Conservation (phyloP, 2,797 vertebrate genomes). For the Lithobates sylvaticus region DNA sequence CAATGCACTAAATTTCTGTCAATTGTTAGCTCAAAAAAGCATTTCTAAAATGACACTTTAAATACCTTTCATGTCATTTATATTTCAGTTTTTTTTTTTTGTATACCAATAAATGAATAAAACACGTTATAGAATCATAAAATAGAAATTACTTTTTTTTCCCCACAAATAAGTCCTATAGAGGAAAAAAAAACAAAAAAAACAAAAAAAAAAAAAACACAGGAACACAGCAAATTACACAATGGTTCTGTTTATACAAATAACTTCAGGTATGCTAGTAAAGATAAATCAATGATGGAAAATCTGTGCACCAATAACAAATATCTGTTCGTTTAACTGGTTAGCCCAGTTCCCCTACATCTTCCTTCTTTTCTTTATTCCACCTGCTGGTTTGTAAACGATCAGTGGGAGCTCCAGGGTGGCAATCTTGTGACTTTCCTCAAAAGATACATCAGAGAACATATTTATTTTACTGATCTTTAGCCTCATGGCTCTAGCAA, state of each 20-base stretch:
- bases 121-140: too few species aligned
- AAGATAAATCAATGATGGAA: not conserved
- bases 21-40: too few species aligned
- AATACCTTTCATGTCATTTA: too few species aligned
- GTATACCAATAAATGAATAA: too few species aligned
- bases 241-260: not conserved
- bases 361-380: constrained; percentile 81
- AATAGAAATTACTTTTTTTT: too few species aligned
- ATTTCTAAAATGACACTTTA: too few species aligned
- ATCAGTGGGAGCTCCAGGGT: constrained; percentile 85
- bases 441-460: constrained; percentile 39
- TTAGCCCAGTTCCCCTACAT: constrained; percentile 68
- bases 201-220: not conserved
- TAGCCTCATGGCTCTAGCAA: constrained; percentile 90
- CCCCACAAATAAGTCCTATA: too few species aligned
- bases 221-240: not conserved
- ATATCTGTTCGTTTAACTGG: not conserved
- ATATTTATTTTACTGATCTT: constrained; percentile 76
- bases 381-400: constrained; percentile 68
- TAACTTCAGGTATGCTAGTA: too few species aligned
- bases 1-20: too few species aligned
- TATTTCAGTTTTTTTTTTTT: too few species aligned
- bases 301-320: too few species aligned
- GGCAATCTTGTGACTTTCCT: constrained; percentile 79
- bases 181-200: too few species aligned